Evolutionary conservation across 2,113 vertebrate species (phyloP).

Genomic region (Aphelocoma coerulescens): DNA sequence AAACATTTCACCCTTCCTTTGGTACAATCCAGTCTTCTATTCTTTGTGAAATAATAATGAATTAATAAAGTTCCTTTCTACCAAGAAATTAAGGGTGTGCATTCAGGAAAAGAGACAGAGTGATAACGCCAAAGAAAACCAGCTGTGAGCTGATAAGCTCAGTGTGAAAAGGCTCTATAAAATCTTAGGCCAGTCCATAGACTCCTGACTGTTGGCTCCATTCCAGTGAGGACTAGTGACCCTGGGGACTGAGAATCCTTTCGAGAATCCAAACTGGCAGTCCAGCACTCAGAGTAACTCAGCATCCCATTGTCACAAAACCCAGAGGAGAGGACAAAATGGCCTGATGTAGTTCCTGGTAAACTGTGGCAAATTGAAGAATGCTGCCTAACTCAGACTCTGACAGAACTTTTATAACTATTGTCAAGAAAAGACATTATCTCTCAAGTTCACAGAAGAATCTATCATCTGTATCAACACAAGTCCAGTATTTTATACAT

Average conservation of each 20-base stretch:
- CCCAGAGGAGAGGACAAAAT: neutral
- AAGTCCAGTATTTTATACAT: neutral
- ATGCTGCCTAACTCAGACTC: neutral
- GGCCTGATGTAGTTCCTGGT: neutral
- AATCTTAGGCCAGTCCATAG: neutral
- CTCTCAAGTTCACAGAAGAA: neutral
- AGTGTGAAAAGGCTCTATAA: neutral
- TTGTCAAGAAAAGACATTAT: neutral
- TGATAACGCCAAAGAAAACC: conserved; percentile 23
- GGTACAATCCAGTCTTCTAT: conserved; percentile 34
- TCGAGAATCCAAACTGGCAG: neutral
- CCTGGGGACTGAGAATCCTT: neutral
- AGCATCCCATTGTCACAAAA: neutral
- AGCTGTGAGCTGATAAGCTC: conserved; percentile 41
- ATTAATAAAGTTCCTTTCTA: conserved; percentile 55
- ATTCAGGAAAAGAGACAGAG: conserved; percentile 41
- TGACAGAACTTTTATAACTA: neutral
- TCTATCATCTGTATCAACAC: neutral
- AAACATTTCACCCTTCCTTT: conserved; percentile 63
- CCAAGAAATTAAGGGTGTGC: conserved; percentile 51
- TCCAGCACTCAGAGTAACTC: neutral
- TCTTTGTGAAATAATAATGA: conserved; percentile 57
- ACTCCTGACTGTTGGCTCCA: neutral
- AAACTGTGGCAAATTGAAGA: neutral
- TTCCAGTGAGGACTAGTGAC: neutral